Conservation (phyloP, 2,113 vertebrate genomes). For the Euleptes europaea region DNA sequence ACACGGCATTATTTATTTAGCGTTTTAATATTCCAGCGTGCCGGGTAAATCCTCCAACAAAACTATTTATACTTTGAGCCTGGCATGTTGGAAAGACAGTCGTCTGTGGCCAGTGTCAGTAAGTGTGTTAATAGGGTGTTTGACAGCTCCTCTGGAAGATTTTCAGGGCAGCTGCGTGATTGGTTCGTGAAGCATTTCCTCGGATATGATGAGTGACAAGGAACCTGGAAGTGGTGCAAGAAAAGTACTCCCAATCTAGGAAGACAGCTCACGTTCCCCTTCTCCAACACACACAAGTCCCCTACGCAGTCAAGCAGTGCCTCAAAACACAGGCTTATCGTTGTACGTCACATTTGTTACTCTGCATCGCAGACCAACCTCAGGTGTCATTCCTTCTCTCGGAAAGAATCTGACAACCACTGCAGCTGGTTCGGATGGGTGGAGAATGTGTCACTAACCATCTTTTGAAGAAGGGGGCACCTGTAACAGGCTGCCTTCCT, state of each 20-base stretch:
- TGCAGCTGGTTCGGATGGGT: constrained; percentile 1
- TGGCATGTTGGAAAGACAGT: constrained; percentile 50
- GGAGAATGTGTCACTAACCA: constrained; percentile 34
- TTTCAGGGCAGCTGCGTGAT: constrained; percentile 60
- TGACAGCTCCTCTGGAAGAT: constrained; percentile 68
- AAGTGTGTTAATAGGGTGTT: constrained; percentile 58
- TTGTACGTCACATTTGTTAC: constrained; percentile 44
- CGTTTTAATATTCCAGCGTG: constrained; percentile 59
- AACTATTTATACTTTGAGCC: constrained; percentile 55
- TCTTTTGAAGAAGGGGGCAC: neutral
- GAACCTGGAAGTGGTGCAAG: constrained; percentile 65
- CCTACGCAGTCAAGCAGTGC: constrained; percentile 52
- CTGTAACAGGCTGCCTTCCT: neutral
- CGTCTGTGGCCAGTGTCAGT: constrained; percentile 62
- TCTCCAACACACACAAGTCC: constrained; percentile 50
- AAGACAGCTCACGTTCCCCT: constrained; percentile 58
- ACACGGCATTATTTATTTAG: constrained; percentile 54
- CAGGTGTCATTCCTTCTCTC: constrained; percentile 10
- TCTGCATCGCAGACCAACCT: constrained; percentile 49
- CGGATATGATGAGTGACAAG: constrained; percentile 72
- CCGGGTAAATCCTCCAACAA: constrained; percentile 36
- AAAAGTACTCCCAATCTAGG: constrained; percentile 51
- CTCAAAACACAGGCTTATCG: constrained; percentile 38
- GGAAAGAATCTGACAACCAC: constrained; percentile 54
- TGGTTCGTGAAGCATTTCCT: constrained; percentile 68